Percentiles rank a stretch among this genome's conserved stretches.
phyloP scores from a whole-genome alignment of 2,797 vertebrate genomes.

The Diglossa cyanea region DNA sequence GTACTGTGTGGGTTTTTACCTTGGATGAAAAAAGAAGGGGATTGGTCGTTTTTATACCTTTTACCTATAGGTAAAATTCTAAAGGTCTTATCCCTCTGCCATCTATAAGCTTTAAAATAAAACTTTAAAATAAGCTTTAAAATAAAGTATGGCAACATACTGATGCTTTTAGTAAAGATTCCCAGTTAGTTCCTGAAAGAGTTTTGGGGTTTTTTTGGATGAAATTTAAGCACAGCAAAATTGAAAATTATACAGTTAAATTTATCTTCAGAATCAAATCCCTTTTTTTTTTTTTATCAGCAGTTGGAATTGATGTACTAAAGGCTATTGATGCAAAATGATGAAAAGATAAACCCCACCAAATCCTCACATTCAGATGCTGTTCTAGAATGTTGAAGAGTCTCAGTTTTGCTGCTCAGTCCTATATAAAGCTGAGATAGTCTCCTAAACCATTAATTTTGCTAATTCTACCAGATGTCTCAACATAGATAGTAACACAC shows the following conservation, averaged over 20 bases:
- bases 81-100: not conserved
- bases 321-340: not conserved
- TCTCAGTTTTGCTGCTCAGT: not conserved
- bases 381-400: not conserved
- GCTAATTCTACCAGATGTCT: not conserved
- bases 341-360: not conserved
- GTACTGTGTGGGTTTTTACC: not conserved
- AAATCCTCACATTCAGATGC: not conserved
- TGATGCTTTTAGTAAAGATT: not conserved
- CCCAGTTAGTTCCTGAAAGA: not conserved
- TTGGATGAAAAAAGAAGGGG: not conserved
- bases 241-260: not conserved
- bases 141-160: not conserved
- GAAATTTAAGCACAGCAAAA: not conserved
- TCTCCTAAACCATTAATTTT: not conserved
- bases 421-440: not conserved
- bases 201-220: fast-evolving
- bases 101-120: not conserved
- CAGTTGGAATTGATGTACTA: not conserved
- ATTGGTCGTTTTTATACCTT: not conserved
- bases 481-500: not conserved
- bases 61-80: not conserved
- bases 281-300: not conserved
- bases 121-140: not conserved
- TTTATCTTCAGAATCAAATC: not conserved